These are phyloP conservation scores for Melanotaenia pygmaea DNA, from an alignment of 2,797 vertebrate species.

Conservation along the genomic window DNA sequence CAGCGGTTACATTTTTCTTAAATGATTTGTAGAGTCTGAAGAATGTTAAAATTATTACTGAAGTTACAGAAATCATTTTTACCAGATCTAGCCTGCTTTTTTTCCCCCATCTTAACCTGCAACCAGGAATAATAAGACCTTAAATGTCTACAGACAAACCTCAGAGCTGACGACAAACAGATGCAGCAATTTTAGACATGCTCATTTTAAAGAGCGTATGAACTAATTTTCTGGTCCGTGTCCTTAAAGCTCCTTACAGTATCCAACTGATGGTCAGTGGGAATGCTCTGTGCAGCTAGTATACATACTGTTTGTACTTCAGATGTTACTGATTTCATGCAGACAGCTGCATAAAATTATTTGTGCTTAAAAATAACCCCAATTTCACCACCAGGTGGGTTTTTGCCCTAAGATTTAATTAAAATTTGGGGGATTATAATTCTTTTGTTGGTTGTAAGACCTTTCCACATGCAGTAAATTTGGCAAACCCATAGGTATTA, in stretches of 20 bases:
- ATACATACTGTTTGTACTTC: conserved; percentile 13
- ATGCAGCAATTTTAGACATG: background rate
- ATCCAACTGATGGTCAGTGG: background rate
- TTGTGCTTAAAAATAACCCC: conserved; percentile 34
- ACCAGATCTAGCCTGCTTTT: conserved; percentile 1
- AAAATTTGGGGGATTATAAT: conserved; percentile 4
- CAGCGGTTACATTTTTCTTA: background rate
- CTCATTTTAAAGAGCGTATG: background rate
- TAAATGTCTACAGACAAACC: conserved; percentile 27
- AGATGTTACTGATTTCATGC: conserved; percentile 22
- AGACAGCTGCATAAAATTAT: conserved; percentile 31
- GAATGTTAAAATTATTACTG: conserved; percentile 46
- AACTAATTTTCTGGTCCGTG: conserved; percentile 35
- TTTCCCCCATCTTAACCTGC: background rate
- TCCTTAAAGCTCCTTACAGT: conserved; percentile 25
- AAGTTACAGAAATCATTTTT: conserved; percentile 5
- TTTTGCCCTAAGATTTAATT: conserved; percentile 58
- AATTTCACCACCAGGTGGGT: conserved; percentile 50
- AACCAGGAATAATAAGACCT: conserved; percentile 7
- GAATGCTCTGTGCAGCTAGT: conserved; percentile 24
- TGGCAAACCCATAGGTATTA: conserved; percentile 32
- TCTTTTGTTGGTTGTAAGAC: background rate
- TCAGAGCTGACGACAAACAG: background rate
- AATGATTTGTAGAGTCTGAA: conserved; percentile 29
- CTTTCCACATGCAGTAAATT: conserved; percentile 24